phyloP scores from a whole-genome alignment of 2,888 invertebrate genomes.

The Camponotus fellah region DNA sequence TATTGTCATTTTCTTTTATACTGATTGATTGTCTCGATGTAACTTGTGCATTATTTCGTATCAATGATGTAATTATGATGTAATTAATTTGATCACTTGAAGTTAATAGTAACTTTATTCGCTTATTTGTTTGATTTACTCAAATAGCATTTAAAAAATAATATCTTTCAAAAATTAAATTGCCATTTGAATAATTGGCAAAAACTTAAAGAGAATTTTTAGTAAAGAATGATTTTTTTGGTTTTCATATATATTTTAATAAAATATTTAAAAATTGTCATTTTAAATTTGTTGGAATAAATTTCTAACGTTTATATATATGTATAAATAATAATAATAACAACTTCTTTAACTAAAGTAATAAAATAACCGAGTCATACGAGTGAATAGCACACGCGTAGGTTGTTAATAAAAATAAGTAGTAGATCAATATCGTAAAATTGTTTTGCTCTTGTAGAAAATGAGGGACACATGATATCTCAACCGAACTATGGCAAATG shows the following conservation, averaged over 20 bases:
- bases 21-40: no score
- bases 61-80: no score
- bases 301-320: not conserved
- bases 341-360: not conserved
- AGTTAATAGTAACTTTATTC: not conserved
- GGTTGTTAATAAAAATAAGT: not conserved
- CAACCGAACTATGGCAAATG: not conserved
- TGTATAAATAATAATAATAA: not conserved
- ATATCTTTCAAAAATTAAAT: not conserved
- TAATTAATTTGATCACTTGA: no score
- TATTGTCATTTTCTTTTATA: no score
- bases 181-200: not conserved
- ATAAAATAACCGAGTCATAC: not conserved
- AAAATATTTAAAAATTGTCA: not conserved
- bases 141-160: not conserved
- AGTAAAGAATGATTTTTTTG: not conserved
- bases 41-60: no score
- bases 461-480: not conserved
- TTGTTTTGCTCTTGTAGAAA: not conserved
- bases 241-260: not conserved
- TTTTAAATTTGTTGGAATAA: not conserved
- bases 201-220: not conserved
- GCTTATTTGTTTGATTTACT: not conserved
- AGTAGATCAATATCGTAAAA: slow-evolving; percentile 9
- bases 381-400: not conserved